Percentiles rank a stretch among this genome's conserved stretches.
Conservation (phyloP, 2,797 vertebrate species). For the Pangasius djambal region DNA sequence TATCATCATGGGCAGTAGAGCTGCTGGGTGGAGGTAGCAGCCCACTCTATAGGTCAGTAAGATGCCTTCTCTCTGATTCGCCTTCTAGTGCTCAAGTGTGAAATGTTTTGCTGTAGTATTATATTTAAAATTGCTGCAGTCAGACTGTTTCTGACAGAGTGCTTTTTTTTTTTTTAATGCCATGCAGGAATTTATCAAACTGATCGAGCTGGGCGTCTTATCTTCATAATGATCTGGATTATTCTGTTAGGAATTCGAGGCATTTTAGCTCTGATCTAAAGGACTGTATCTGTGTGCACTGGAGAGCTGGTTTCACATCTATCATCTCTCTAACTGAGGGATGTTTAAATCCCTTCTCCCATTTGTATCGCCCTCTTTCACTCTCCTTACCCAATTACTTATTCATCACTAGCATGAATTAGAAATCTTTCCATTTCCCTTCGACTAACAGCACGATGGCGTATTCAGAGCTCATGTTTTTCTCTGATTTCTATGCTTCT, state of each 20-base stretch:
- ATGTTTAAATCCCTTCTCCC: conserved; percentile 36
- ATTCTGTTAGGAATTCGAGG: conserved; percentile 13
- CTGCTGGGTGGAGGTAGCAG: not conserved
- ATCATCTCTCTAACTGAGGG: conserved; percentile 28
- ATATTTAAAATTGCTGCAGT: not conserved
- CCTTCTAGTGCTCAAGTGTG: not conserved
- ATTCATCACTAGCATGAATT: conserved; percentile 60
- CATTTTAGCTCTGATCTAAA: conserved; percentile 41
- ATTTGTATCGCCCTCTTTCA: conserved; percentile 32
- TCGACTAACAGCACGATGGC: conserved; percentile 43
- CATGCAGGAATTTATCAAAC: not conserved
- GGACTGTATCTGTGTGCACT: conserved; percentile 8
- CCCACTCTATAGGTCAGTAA: too few relatives aligned
- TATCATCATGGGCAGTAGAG: too few relatives aligned
- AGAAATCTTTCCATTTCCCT: conserved; percentile 58
- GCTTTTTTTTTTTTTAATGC: too few relatives aligned
- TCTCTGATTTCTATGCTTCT: conserved; percentile 21
- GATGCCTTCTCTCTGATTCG: not conserved
- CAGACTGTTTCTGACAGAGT: not conserved
- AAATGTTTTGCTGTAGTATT: not conserved
- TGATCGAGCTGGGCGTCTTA: not conserved
- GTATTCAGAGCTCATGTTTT: conserved; percentile 41
- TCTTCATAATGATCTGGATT: conserved; percentile 9
- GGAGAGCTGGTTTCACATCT: conserved; percentile 26
- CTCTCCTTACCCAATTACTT: conserved; percentile 50